Base-by-base conservation (phyloP, 2,113 vertebrate species). In the Mesoclemmys tuberculata region DNA sequence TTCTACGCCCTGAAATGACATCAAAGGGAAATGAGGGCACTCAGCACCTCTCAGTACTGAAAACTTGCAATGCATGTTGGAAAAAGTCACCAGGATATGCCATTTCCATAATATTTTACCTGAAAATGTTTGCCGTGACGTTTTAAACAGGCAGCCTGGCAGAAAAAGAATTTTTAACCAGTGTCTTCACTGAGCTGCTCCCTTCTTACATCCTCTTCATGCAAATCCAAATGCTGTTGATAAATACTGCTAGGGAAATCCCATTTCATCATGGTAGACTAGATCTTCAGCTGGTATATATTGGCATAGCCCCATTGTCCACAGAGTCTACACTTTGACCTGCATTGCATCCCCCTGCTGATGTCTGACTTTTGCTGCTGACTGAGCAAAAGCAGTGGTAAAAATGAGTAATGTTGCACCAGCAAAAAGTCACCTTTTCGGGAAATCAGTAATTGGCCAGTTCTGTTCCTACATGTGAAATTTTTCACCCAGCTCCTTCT, bases 341-440 rank as follows among this genome's bases (percentile, higher is more conserved):
- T 35, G 24, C 10, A 68, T 84, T 89, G 92, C 61, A 74, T 52
- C 3, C 12, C n/a, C 7, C 3, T 79, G 10, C 61, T 21, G 11
- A 16, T 83, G 10, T 16, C 4, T 1, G 14, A 3, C 38, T 80
- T 93, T 61, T 46, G 12, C 41, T 91, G 27, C 49, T 90, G 75
- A 16, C 27, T 84, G n/a, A 91, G 80, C 41, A 46, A 6, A 22
- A 12, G 5, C 0, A 90, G 21, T 41, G 56, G 46, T n/a, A 79
- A 24, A 75, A 48, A 91, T 54, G 49, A 88, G 14, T 3, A 77
- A 29, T 56, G 35, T 41, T 61, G 80, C 26, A 64, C 5, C 26
- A 87, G 46, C 35, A 93, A 87, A 84, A 90, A 90, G 31, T 26
- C n/a, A 81, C 46, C 49, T 89, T 94, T 22, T 80, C 78, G 68